Evolutionary conservation across 2,888 invertebrate species (phyloP), one percentile per base, ranked within the genome.

Genomic region (Aethes cnicana): DNA sequence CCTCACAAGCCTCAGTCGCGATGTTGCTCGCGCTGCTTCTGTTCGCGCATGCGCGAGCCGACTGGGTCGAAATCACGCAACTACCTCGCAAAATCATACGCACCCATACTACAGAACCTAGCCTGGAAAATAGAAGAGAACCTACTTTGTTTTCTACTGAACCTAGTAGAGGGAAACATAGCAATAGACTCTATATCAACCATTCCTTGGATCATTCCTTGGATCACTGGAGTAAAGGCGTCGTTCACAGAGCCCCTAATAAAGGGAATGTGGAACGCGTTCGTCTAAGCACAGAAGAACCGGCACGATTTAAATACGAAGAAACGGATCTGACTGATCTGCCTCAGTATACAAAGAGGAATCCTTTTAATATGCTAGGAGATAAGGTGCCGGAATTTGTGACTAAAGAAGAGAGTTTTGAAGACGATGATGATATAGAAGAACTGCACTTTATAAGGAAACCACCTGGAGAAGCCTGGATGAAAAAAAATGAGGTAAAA

Each of bases 11-110:
- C 44, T 39, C 58, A 54, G 50, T 17, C 50, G 20, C 47, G 62
- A 67, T 75, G 65, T 57, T 70, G 14, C 46, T 77, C n/a, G 53
- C 72, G 21, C 52, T 84, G 12, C 57, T 79, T 5, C 43, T 78
- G 4, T 25, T 75, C 49, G 53, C 63, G 14, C 64, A 60, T 48
- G 71, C 62, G 9, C 12, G 60, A 12, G 58, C 74, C 25, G 88
- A 89, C 44, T 89, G 88, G 88, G 85, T 89, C 20, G 81, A 89
- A 58, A 88, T 89, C 55, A 73, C 87, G 0, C 88, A 88, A 55
- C 78, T 79, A 23, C n/a, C 54, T 81, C 82, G 58, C 69, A 67
- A 25, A 78, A 54, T 58, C 61, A 5, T 8, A 28, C 21, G 9
- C 28, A 54, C 53, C 12, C 21, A 54, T 23, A 20, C 11, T 1